Percentiles rank a stretch among this genome's conserved stretches.
Evolutionary conservation across 2,113 vertebrate species (phyloP).

Genomic region (Saguinus imperator): DNA sequence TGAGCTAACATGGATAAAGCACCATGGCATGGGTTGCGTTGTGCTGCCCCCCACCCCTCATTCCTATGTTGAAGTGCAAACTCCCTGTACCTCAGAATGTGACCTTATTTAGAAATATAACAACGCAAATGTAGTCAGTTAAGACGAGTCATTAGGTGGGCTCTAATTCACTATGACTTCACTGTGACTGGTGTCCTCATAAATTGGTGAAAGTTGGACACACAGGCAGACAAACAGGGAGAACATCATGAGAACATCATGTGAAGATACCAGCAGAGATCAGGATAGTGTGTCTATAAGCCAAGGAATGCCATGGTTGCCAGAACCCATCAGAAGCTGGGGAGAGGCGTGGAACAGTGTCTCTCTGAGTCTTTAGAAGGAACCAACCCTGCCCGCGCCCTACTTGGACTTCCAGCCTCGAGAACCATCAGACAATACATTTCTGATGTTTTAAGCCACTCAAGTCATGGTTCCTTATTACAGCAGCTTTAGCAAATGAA

Average conservation of each 20-base stretch:
- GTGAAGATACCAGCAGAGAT: background rate
- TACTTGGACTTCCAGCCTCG: background rate
- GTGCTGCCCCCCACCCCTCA: fast-evolving
- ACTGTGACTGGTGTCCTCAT: background rate
- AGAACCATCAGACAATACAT: background rate
- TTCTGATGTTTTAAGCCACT: background rate
- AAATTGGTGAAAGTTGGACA: background rate
- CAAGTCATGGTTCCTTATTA: background rate
- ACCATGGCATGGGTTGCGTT: background rate
- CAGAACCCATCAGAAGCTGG: background rate
- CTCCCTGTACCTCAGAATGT: background rate
- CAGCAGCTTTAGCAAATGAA: background rate
- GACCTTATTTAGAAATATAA: background rate
- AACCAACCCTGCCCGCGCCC: background rate
- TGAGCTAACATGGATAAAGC: background rate
- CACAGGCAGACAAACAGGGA: background rate
- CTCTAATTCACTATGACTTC: background rate
- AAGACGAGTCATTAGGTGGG: background rate
- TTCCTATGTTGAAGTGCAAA: background rate
- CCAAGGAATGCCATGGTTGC: background rate
- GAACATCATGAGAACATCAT: background rate
- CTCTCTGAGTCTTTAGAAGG: background rate
- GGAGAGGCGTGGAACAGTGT: background rate
- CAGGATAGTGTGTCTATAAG: background rate
- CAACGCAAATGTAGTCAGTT: background rate